Base-by-base conservation (phyloP, 1,140 invertebrate genomes). In the Saccostrea cuccullata region DNA sequence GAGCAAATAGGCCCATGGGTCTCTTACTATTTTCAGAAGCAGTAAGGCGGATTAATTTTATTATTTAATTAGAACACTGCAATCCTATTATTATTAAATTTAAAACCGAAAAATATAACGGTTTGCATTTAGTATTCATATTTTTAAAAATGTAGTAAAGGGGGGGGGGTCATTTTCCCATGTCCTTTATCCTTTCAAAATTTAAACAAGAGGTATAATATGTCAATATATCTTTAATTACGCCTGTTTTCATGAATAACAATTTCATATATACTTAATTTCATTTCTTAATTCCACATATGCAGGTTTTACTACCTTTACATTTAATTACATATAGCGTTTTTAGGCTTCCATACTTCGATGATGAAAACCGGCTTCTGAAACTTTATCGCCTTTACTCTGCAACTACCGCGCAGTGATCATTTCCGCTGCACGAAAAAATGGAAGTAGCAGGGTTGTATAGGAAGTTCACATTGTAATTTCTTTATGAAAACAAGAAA, bases 341-440 rank as follows among this genome's bases (percentile, higher is more conserved):
- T n/a, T n/a, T n/a, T n/a, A n/a, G n/a, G n/a, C n/a, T n/a, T n/a
- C n/a, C n/a, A n/a, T n/a, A n/a, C n/a, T n/a, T n/a, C n/a, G n/a
- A n/a, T n/a, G n/a, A n/a, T n/a, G n/a, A n/a, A n/a, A n/a, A n/a
- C n/a, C n/a, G n/a, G n/a, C n/a, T n/a, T n/a, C n/a, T n/a, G n/a
- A n/a, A n/a, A n/a, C n/a, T n/a, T n/a, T n/a, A n/a, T n/a, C n/a
- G n/a, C 9, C 9, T 70, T 70, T 23, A 70, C 67, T 70, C 67
- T 26, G 67, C 67, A 70, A 70, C 67, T 70, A 70, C 26, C 67
- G 67, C n/a, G 0, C 67, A 70, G 3, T 70, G 20, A 70, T 70
- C 67, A 23, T 70, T 70, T 70, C 67, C 67, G 67, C n/a, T 26
- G 23, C 67, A 70, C n/a, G 23, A 70, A 23, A 70, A 26, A 70